Evolutionary conservation across 2,797 vertebrate genomes (phyloP), one percentile per base, ranked within the genome.

Genomic region (Xenentodon cancila): DNA sequence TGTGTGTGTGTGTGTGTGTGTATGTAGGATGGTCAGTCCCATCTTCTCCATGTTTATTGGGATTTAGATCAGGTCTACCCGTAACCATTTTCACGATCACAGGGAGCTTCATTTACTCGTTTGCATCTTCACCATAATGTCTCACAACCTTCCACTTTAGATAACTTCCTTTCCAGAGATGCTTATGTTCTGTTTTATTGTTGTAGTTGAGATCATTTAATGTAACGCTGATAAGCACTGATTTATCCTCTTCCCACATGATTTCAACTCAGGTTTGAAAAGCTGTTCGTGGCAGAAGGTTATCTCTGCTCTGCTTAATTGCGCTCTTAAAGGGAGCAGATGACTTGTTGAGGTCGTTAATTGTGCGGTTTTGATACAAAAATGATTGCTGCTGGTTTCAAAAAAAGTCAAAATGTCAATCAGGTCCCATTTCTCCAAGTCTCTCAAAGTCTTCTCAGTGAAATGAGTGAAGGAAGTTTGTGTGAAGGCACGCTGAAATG

Each of bases 61-160:
- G 77, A 43, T 70, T 60, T 64, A 45, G 63, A 66, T 79, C 53
- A 54, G n/a, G 56, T 64, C 40, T 52, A 5, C 4, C 27, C 9
- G 37, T 20, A 76, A 63, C 52, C 17, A 48, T 66, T 15, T 43
- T 61, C 9, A 53, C 53, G 42, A 54, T 58, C 50, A 52, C 22
- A 20, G 46, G 22, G 45, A 71, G 67, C 53, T 65, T 81, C 79
- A 75, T 82, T 68, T 55, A 65, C 49, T 75, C 67, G 44, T 68
- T 71, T 75, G 67, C 64, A 70, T 45, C 72, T 49, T 53, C 32
- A 30, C 47, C 12, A 55, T 48, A 19, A 65, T 73, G 19, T 65
- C 13, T 58, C 7, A 9, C 45, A 48, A 43, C 71, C 25, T 37
- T 42, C 47, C 13, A 12, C 48, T 56, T 59, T 1, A 57, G 27